Evolutionary conservation across 2,888 invertebrate genomes (phyloP).

Genomic region (Mylabris sibirica): DNA sequence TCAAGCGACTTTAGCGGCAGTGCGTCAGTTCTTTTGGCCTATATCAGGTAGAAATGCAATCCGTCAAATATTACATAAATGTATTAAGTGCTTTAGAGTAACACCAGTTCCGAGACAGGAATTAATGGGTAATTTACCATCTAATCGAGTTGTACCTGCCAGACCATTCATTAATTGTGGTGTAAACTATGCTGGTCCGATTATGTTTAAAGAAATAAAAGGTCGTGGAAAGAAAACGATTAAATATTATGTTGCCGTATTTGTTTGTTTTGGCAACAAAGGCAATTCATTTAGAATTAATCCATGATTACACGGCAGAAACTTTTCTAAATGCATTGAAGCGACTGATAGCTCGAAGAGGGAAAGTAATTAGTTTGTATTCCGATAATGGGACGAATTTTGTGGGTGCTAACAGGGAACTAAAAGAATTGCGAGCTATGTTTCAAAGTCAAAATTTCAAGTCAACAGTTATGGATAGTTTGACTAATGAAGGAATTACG

Average conservation of each 20-base stretch:
- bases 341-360: constrained; percentile 37
- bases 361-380: constrained; percentile 33
- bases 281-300: constrained; percentile 39
- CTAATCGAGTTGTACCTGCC: constrained; percentile 30
- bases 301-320: constrained; percentile 30
- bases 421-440: constrained; percentile 24
- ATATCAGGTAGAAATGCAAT: constrained; percentile 39
- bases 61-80: constrained; percentile 35
- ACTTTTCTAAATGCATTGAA: constrained; percentile 35
- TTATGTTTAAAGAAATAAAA: constrained; percentile 42
- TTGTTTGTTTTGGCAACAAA: constrained; percentile 41
- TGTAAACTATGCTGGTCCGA: constrained; percentile 44
- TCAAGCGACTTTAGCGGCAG: constrained; percentile 17
- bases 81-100: constrained; percentile 37
- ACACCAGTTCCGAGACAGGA: constrained; percentile 34
- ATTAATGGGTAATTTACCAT: constrained; percentile 45
- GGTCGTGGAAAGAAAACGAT: constrained; percentile 29
- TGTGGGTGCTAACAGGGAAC: constrained; percentile 34
- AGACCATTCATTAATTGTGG: constrained; percentile 43
- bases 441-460: constrained; percentile 13
- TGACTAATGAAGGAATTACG: constrained; percentile 28
- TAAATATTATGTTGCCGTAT: constrained; percentile 40
- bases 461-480: constrained; percentile 10
- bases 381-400: constrained; percentile 42
- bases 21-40: constrained; percentile 37